A percentile compares a stretch with the other conserved stretches of the same genome.
These are phyloP conservation scores for Drosophila grimshawi DNA, from an alignment of 1,140 invertebrate genomes.

Conservation along the genomic window DNA sequence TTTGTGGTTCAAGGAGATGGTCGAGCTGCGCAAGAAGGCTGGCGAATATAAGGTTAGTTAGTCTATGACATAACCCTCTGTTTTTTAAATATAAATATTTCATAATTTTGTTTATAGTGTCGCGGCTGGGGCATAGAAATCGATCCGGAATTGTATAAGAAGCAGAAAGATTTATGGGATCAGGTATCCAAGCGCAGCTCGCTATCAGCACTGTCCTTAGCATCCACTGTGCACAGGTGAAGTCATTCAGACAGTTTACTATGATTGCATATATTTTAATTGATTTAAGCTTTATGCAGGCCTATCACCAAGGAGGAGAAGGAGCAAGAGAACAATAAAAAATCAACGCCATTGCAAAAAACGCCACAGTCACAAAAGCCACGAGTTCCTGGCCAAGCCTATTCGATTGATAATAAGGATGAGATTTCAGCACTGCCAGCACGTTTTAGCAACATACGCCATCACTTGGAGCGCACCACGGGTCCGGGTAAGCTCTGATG, in stretches of 20 bases:
- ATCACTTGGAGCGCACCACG: constrained; percentile 90
- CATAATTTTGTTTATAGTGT: constrained; percentile 86
- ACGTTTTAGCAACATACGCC: constrained; percentile 87
- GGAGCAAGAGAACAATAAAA: constrained; percentile 93
- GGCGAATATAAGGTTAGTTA: constrained; percentile 96
- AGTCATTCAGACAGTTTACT: neutral
- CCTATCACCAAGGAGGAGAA: constrained; percentile 94
- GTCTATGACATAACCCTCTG: constrained; percentile 9
- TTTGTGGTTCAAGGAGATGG: constrained; percentile 93
- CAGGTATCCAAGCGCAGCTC: constrained; percentile 94
- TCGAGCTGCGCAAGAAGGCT: constrained; percentile 95
- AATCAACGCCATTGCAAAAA: constrained; percentile 88
- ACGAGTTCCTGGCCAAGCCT: constrained; percentile 81
- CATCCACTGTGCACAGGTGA: constrained; percentile 92
- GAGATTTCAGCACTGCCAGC: constrained; percentile 85
- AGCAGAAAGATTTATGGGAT: constrained; percentile 94
- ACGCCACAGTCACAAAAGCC: constrained; percentile 55
- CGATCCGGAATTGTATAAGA: constrained; percentile 92
- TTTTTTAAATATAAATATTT: neutral
- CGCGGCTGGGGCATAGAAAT: constrained; percentile 95
- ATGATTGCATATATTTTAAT: neutral
- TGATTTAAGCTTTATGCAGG: constrained; percentile 80
- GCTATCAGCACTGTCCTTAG: constrained; percentile 94
- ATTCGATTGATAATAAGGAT: constrained; percentile 84
- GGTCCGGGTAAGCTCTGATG: constrained; percentile 86